Conservation (phyloP, 2,888 invertebrate species). For the Odontocolon sp. region DNA sequence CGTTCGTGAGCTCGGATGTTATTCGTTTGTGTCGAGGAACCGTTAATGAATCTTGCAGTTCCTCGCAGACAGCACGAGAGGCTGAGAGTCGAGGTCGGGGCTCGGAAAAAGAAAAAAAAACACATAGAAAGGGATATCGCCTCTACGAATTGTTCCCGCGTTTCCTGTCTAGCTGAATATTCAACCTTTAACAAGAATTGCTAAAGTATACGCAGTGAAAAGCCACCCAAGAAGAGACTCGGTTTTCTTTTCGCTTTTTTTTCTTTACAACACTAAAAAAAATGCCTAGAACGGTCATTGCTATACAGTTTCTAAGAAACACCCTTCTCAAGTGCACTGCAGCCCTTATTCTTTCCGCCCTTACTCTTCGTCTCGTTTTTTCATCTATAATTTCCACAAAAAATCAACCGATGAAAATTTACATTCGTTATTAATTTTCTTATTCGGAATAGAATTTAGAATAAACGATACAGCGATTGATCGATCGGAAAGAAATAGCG, state of each 20-base stretch:
- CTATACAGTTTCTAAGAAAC: slow-evolving; percentile 11
- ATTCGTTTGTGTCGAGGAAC: slow-evolving; percentile 71
- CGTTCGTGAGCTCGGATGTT: slow-evolving; percentile 16
- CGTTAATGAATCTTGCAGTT: slow-evolving; percentile 77
- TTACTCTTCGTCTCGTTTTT: slow-evolving; percentile 11
- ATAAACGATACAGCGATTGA: too few relatives aligned
- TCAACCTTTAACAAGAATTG: slow-evolving; percentile 17
- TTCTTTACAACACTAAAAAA: slow-evolving; percentile 32
- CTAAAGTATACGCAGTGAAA: slow-evolving; percentile 27
- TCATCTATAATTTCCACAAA: slow-evolving; percentile 2
- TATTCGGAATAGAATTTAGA: too few relatives aligned
- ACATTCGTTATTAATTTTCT: too few relatives aligned
- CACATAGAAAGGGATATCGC: slow-evolving; percentile 21
- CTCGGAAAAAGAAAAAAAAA: slow-evolving; percentile 29
- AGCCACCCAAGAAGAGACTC: slow-evolving; percentile 50
- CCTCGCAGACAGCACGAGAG: slow-evolving; percentile 60
- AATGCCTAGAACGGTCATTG: slow-evolving; percentile 25
- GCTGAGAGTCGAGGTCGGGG: neutral
- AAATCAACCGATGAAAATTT: slow-evolving; percentile 3
- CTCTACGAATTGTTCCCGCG: slow-evolving; percentile 21
- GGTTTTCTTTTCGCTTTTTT: slow-evolving; percentile 15
- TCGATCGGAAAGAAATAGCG: too few relatives aligned
- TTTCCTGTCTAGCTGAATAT: slow-evolving; percentile 15
- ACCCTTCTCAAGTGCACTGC: slow-evolving; percentile 41
- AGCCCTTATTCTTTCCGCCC: slow-evolving; percentile 9